Evolutionary conservation across 92 coral and sea anemone genomes (phyloP), one percentile per base, ranked within the genome.

Genomic region (Blastomussa wellsi): DNA sequence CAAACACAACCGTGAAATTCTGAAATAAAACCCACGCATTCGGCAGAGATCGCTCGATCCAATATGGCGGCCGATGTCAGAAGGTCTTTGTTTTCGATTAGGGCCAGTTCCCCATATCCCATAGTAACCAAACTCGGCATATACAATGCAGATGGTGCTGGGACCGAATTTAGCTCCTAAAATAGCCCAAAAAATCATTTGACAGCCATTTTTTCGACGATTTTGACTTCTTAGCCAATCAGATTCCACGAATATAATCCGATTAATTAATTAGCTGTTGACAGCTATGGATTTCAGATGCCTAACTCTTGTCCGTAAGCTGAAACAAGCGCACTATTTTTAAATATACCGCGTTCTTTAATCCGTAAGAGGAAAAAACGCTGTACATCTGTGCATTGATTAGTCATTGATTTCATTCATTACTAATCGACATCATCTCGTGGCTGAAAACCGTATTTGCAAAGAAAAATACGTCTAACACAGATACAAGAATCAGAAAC

Each of bases 71-170:
- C 79, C 62, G 62, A 75, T 4, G 26, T 39, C 12, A 26, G 28
- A 75, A 44, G 28, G 62, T 5, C 17, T 6, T 52, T 53, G 15
- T 19, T 5, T 29, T 76, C 48, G 66, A 52, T 76, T 75, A 44
- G 80, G 49, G 26, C 80, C 65, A 76, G 64, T 29, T 76, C 67
- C 67, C 67, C 67, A 52, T 52, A 9, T 55, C 41, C 48, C 80
- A 49, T 52, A 62, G 80, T 35, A 76, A 52, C 31, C 15, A 51
- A 32, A 49, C 66, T 53, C 28, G 66, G 64, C 38, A 75, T 75
- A 10, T 47, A 47, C 38, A 47, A 2, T 10, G 5, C 3, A 20
- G 42, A 33, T 35, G 42, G 5, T 38, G 49, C 47, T 72, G 77
- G 77, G n/a, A 72, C n/a, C 77, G 51, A 72, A 37, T 35, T 72